Evolutionary conservation across 2,797 vertebrate species (phyloP), one percentile per base, ranked within the genome.

Genomic region (Petrocephalus schoutedeni): DNA sequence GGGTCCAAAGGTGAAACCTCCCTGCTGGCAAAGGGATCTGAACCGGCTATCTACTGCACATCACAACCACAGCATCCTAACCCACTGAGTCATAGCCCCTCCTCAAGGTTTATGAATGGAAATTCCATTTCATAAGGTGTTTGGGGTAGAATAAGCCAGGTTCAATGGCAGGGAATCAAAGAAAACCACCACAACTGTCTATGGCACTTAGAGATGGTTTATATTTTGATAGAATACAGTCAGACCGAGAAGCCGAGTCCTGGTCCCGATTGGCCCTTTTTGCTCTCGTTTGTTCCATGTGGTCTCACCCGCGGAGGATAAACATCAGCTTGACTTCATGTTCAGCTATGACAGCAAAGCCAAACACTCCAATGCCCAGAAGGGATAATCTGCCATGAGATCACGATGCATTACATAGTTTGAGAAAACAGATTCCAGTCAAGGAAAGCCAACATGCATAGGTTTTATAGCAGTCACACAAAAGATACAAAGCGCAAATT

Each of bases 401-500:
- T 92, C 90, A 92, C 87, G 59, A 51, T 41, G 74, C 90, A 90
- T 89, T 90, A 90, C 91, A 91, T 84, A 86, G 85, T 90, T 91
- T 89, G 87, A 86, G 87, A 90, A 92, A 91, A 92, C 90, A 89
- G 80, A 92, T 91, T 90, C 91, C 91, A 92, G 86, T 89, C 86
- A 89, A 89, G 74, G 87, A 86, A 88, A 89, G 86, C 88, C 87
- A 82, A 57, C 87, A 80, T 83, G 74, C 84, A 90, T 90, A 82
- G 32, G 28, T 64, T 89, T 59, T 87, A 89, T 86, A 59, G 80
- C 89, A 89, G 86, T 88, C 88, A 74, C 89, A 90, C 67, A 36
- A 32, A 19, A 16, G 28, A 71, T 28, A 71, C 32, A 71, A 41
- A 88, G 53, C 56, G 89, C 86, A 28, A 85, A 89, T 36, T 71